Percentiles rank a stretch among this genome's conserved stretches.
phyloP scores from a whole-genome alignment of 2,113 vertebrate species.

The Hiodon tergisus region DNA sequence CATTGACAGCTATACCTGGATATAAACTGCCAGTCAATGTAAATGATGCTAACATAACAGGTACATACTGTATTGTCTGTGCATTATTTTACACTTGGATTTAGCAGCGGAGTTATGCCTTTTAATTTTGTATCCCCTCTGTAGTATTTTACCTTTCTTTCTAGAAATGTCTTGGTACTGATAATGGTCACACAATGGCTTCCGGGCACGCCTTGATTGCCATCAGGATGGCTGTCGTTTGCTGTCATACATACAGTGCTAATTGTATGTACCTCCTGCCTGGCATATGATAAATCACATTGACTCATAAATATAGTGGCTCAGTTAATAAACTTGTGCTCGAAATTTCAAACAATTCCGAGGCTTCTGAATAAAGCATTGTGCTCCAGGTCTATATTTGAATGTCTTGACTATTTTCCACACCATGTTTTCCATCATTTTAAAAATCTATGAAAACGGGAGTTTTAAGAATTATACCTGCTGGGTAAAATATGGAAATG shows the following conservation, averaged over 20 bases:
- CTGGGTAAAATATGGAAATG: too few relatives aligned
- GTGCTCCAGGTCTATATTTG: too few relatives aligned
- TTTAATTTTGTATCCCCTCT: not conserved
- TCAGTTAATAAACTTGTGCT: not conserved
- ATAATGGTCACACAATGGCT: not conserved
- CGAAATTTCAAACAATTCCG: too few relatives aligned
- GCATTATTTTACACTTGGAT: not conserved
- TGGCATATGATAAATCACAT: slow-evolving; percentile 6
- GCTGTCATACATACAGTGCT: not conserved
- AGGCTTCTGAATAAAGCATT: too few relatives aligned
- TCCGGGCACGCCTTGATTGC: not conserved
- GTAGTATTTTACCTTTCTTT: not conserved
- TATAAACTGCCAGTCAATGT: slow-evolving; percentile 19
- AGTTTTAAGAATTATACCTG: too few relatives aligned
- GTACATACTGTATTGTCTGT: slow-evolving; percentile 19
- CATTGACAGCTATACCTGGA: slow-evolving; percentile 7
- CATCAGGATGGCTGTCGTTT: not conserved
- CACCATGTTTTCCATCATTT: too few relatives aligned
- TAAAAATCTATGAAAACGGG: too few relatives aligned
- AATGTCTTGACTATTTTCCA: too few relatives aligned
- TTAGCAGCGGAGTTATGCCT: not conserved
- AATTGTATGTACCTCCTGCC: not conserved
- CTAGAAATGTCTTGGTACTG: not conserved
- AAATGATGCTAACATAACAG: slow-evolving; percentile 20
- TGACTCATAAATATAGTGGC: not conserved